Evolutionary conservation across 2,113 vertebrate species (phyloP).

Genomic region (Oceanodroma tethys): DNA sequence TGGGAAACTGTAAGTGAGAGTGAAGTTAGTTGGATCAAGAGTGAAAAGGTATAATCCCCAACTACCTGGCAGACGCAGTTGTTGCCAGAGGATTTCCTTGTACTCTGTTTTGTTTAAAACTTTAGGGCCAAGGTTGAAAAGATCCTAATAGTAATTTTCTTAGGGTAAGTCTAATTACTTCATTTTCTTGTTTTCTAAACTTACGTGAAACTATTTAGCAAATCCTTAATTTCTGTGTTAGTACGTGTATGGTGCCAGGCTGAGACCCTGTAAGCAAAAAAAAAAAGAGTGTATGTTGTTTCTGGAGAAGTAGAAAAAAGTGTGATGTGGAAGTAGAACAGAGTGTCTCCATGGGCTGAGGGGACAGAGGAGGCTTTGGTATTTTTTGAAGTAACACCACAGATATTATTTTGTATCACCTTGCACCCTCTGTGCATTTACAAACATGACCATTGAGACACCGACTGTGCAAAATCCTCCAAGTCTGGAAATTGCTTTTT

Average conservation of each 20-base stretch:
- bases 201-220: background rate
- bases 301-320: background rate
- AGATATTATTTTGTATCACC: background rate
- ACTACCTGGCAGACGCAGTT: background rate
- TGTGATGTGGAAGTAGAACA: background rate
- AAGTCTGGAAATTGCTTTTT: background rate
- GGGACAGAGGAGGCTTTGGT: background rate
- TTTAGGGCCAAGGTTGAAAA: background rate
- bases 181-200: background rate
- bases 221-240: background rate
- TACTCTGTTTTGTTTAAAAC: background rate
- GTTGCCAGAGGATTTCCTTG: background rate
- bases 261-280: background rate
- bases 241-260: background rate
- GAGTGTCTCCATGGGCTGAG: background rate
- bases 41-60: background rate
- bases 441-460: background rate
- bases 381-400: background rate
- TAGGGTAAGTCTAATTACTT: background rate
- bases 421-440: background rate
- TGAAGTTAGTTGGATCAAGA: background rate
- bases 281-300: background rate
- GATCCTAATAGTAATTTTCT: background rate
- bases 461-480: background rate
- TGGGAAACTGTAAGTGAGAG: background rate